These are phyloP conservation scores for Herminia tarsipennalis DNA, from an alignment of 2,888 invertebrate species.

Conservation along the genomic window DNA sequence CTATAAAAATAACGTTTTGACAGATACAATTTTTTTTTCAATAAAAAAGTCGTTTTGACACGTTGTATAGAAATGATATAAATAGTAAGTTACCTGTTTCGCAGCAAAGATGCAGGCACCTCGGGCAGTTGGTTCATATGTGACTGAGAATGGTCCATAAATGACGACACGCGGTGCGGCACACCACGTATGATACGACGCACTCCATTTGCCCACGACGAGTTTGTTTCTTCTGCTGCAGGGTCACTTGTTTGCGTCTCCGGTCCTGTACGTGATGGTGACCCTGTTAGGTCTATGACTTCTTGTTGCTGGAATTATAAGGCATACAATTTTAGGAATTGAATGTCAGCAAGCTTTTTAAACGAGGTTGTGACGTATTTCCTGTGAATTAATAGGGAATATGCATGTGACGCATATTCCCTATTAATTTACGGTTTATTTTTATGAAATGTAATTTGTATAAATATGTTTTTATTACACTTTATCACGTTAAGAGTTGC, in stretches of 20 bases:
- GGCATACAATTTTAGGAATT: background rate
- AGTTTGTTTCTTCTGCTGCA: slow-evolving; percentile 1
- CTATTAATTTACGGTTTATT: too few species aligned
- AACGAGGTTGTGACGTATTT: too few species aligned
- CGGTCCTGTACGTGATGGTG: slow-evolving; percentile 44
- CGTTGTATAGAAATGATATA: background rate
- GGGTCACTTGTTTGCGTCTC: slow-evolving; percentile 15
- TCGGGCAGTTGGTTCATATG: slow-evolving; percentile 31
- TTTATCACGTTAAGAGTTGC: too few species aligned
- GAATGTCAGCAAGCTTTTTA: too few species aligned
- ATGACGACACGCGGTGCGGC: slow-evolving; percentile 16
- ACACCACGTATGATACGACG: slow-evolving; percentile 29
- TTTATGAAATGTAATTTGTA: too few species aligned
- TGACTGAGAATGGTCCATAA: slow-evolving; percentile 25
- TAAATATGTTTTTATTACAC: too few species aligned
- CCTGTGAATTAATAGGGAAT: too few species aligned
- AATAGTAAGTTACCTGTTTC: slow-evolving; percentile 50
- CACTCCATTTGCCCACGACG: slow-evolving; percentile 17
- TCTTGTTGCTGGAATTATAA: slow-evolving; percentile 55
- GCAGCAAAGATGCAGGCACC: slow-evolving; percentile 50
- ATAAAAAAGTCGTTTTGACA: too few species aligned
- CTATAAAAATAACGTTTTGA: background rate
- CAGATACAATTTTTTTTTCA: too few species aligned
- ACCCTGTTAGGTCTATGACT: slow-evolving; percentile 73
- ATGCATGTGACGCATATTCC: too few species aligned